A percentile compares a stretch with the other conserved stretches of the same genome.
Conservation (phyloP, 2,888 invertebrate species). For the Merodon equestris region DNA sequence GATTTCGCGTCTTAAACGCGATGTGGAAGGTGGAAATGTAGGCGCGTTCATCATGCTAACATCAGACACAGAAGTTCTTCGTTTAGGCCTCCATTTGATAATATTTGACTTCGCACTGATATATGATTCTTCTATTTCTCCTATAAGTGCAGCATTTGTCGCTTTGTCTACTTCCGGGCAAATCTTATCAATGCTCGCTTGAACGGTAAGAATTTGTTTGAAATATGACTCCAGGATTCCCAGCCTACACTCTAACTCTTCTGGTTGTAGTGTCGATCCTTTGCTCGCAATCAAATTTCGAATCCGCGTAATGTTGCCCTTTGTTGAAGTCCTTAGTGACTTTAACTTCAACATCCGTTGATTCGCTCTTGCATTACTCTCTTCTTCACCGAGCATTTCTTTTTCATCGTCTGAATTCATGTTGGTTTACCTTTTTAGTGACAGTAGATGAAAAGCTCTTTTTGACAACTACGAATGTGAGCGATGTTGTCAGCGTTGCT, state of each 20-base stretch:
- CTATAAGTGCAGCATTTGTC: slow-evolving; percentile 16
- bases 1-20: too few species aligned
- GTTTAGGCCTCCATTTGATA: slow-evolving; percentile 19
- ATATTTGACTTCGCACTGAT: slow-evolving; percentile 46
- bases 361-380: too few species aligned
- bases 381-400: too few species aligned
- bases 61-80: slow-evolving; percentile 17
- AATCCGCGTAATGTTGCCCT: slow-evolving; percentile 53
- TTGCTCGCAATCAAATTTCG: slow-evolving; percentile 48
- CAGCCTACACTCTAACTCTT: slow-evolving; percentile 58
- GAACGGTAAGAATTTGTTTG: slow-evolving; percentile 45
- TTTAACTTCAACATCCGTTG: slow-evolving; percentile 20
- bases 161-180: slow-evolving; percentile 9
- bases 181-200: slow-evolving; percentile 39
- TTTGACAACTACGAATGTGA: too few species aligned
- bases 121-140: slow-evolving; percentile 52
- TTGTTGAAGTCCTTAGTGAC: slow-evolving; percentile 28
- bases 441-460: too few species aligned
- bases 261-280: slow-evolving; percentile 18
- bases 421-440: too few species aligned
- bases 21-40: too few species aligned
- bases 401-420: too few species aligned
- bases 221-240: slow-evolving; percentile 58
- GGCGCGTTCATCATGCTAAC: too few species aligned
- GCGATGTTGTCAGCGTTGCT: too few species aligned